Evolutionary conservation across 2,113 vertebrate genomes (phyloP), one percentile per base, ranked within the genome.

Genomic region (Varanus komodoensis): DNA sequence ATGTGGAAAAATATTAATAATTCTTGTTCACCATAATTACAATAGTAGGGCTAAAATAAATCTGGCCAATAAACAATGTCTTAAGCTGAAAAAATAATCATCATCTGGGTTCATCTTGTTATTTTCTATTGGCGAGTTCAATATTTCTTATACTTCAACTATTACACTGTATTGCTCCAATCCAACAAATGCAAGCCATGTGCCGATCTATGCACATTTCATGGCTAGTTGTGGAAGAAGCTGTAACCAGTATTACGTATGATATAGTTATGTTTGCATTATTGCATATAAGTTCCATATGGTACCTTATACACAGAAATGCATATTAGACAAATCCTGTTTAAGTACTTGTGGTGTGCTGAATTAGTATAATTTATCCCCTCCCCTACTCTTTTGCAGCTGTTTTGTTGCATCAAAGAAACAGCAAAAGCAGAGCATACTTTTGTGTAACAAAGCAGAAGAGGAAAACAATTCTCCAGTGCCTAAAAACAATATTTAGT

Each of bases 51-150:
- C 85, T 88, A 87, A 92, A 93, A 52, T 64, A 92, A 92, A 92
- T 82, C 75, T 54, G 69, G 4, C 25, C 9, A 0, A 85, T 57
- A 69, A 81, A 86, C 79, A 82, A 87, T 89, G 89, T 67, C 91
- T 80, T 87, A 54, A 90, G 3, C 0, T 23, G 6, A 48, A 94
- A 17, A 93, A 79, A 48, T 48, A 64, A 64, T 64, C 17, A 93
- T 90, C 93, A 90, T 90, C 90, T 91, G 5, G 1, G 92, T 92
- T 91, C 87, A 93, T 87, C 87, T 83, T 50, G 27, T 82, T 93
- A 89, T 87, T 48, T 71, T 92, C 54, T 83, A 80, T 29, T 82
- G 17, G 6, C 38, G 71, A 0, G 0, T n/a, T 89, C 82, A 38
- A 44, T 64, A 25, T 88, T 84, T 93, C 67, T 91, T 95, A 50